phyloP scores from a whole-genome alignment of 2,113 vertebrate genomes.

The Pelmatolapia mariae region DNA sequence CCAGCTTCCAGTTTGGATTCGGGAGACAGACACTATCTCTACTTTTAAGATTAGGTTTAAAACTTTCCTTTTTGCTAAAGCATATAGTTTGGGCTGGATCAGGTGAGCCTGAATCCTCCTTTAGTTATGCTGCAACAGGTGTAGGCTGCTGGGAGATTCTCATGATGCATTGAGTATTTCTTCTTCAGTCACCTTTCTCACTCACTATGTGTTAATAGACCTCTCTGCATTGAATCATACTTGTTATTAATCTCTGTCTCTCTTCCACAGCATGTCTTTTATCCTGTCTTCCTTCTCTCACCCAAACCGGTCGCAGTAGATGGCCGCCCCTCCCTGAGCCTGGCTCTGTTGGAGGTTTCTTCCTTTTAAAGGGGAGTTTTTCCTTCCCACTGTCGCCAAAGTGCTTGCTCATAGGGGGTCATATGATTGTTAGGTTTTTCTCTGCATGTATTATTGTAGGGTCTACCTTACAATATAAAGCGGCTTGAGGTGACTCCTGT shows the following conservation, averaged over 20 bases:
- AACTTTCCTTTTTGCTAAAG: background rate
- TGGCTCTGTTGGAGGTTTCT: accelerated
- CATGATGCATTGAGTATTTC: background rate
- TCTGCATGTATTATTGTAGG: background rate
- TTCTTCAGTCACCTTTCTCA: background rate
- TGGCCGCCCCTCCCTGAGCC: background rate
- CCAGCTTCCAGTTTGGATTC: background rate
- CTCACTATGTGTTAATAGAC: background rate
- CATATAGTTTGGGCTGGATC: background rate
- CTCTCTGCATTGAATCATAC: background rate
- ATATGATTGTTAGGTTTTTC: too few species aligned
- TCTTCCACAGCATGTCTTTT: background rate
- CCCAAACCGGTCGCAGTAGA: background rate
- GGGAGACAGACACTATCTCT: background rate
- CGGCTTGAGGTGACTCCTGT: background rate
- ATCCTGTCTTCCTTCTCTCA: background rate
- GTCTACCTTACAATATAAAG: background rate
- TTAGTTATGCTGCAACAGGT: background rate
- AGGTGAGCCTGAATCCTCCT: accelerated
- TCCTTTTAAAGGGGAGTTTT: background rate
- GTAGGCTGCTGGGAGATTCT: background rate
- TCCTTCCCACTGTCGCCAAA: background rate
- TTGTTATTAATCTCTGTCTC: background rate
- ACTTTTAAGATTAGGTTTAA: background rate
- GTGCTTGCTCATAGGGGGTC: background rate